Conservation (phyloP, 1,140 invertebrate species). For the Hyposmocoma kahamanoa region DNA sequence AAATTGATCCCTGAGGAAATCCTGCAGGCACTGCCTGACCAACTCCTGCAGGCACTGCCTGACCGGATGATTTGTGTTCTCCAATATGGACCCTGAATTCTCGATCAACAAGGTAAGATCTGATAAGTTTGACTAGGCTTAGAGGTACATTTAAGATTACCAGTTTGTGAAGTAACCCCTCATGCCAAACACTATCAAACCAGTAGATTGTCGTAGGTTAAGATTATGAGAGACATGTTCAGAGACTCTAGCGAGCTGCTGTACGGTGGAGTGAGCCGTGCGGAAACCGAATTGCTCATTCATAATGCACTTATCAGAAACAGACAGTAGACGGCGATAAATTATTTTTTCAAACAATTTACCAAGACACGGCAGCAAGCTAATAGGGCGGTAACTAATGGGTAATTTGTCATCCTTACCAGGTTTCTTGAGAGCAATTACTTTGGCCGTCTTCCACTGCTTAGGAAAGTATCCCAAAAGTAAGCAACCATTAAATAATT, state of each 20-base stretch:
- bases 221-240: neutral
- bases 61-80: neutral
- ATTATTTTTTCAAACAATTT: constrained; percentile 36
- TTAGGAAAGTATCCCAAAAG: constrained; percentile 2
- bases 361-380: constrained; percentile 25
- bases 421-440: constrained; percentile 38
- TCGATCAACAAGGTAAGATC: neutral
- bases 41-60: neutral
- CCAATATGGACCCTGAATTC: neutral
- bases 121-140: neutral
- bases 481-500: neutral
- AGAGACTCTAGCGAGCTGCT: neutral
- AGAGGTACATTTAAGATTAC: neutral
- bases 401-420: constrained; percentile 25
- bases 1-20: neutral
- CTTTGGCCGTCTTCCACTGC: constrained; percentile 30
- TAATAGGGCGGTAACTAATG: constrained; percentile 41
- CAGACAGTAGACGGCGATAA: neutral
- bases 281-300: constrained; percentile 3
- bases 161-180: neutral
- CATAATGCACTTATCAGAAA: neutral
- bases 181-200: neutral
- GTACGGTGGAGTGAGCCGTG: neutral
- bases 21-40: neutral
- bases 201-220: neutral